Evolutionary conservation across 2,888 invertebrate genomes (phyloP), one percentile per base, ranked within the genome.

Genomic region (Chironomus tentans): DNA sequence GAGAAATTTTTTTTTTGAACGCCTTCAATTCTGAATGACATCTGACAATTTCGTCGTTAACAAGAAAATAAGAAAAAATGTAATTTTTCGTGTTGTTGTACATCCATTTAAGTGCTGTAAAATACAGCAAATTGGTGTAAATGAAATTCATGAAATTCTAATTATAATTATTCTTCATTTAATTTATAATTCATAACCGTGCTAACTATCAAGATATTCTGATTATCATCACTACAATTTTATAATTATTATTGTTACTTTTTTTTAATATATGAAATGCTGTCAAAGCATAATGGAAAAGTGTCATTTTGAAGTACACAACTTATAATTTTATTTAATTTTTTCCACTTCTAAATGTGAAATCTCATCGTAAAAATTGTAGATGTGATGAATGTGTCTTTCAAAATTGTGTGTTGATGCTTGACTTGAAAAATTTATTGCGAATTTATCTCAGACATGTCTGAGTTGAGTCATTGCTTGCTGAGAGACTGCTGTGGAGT

Each of bases 121-220:
- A 56, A 56, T 24, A 62, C 22, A 46, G 68, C 74, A 74, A 74
- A 74, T 74, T 68, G 74, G 74, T 74, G 74, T 74, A 61, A 74
- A 74, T 68, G 47, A 46, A 65, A 74, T 74, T 74, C 74, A 74
- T 74, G 74, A 74, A 68, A 74, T 68, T 74, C 74, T 74, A 48
- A 71, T 70, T 70, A 56, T 56, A 18, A 56, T 56, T 56, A 56
- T 56, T 56, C 38, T 24, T 65, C 65, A 65, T 65, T 65, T 65
- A 24, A 65, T 24, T 65, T 65, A 10, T 10, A 65, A 65, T 65
- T 65, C 65, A 65, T 24, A 21, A 56, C 56, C n/a, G 38, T 38
- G 38, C 38, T 38, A 38, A 38, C 38, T 38, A 38, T 38, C 38
- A 38, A 38, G 38, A 38, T 38, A 18, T 15, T 56, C 56, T 56